These are phyloP conservation scores for Orycteropus afer DNA, from an alignment of 2,113 vertebrate species.

Conservation along the genomic window DNA sequence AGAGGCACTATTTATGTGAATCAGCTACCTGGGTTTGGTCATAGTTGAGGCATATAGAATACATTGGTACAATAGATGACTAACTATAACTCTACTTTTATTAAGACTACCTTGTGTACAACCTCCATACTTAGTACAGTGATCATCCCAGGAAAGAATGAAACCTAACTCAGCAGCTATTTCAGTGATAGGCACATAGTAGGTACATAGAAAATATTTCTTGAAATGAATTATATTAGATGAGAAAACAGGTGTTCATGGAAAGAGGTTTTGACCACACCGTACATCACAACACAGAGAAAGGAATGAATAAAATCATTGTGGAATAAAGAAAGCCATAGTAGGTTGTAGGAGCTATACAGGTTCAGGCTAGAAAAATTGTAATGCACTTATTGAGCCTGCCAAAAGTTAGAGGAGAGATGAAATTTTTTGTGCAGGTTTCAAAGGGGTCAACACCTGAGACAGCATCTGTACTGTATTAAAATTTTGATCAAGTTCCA, in stretches of 20 bases:
- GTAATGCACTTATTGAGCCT: background rate
- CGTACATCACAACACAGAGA: background rate
- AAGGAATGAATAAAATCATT: background rate
- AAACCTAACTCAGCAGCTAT: background rate
- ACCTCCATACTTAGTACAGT: background rate
- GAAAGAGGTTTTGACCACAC: background rate
- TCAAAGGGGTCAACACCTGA: slow-evolving; percentile 1
- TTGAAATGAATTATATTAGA: background rate
- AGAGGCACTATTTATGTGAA: slow-evolving; percentile 15
- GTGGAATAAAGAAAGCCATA: background rate
- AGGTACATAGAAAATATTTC: background rate
- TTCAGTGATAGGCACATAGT: background rate
- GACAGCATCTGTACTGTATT: background rate
- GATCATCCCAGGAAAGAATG: background rate
- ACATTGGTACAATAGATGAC: background rate
- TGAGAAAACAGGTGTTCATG: background rate
- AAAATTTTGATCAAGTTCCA: slow-evolving; percentile 13
- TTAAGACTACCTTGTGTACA: background rate
- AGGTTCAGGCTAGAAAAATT: background rate
- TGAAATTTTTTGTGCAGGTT: background rate
- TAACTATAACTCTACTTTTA: background rate
- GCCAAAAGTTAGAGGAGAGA: background rate
- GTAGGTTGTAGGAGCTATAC: background rate
- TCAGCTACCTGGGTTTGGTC: background rate
- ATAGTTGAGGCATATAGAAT: background rate